A percentile compares a stretch with the other conserved stretches of the same genome.
phyloP scores from a whole-genome alignment of 2,113 vertebrate genomes.

The Semicossyphus pulcher region DNA sequence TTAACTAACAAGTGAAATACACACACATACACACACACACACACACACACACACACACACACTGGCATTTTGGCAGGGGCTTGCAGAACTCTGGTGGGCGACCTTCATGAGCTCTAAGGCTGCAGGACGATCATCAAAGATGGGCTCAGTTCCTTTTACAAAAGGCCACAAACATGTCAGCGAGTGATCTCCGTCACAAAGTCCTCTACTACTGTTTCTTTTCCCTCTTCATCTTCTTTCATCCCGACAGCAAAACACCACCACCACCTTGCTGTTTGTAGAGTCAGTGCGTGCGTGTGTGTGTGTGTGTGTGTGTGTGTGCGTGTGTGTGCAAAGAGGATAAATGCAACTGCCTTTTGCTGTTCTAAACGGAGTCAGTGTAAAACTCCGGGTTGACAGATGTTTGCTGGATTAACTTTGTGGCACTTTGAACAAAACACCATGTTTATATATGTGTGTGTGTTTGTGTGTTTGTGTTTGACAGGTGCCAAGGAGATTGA shows the following conservation, averaged over 20 bases:
- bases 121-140: neutral
- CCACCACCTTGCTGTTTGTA: constrained; percentile 11
- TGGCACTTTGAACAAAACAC: constrained; percentile 66
- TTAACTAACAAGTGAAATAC: neutral
- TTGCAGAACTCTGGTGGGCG: constrained; percentile 1
- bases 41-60: neutral
- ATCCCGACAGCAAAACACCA: constrained; percentile 28
- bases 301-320: constrained; percentile 19
- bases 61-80: constrained; percentile 17
- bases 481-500: constrained; percentile 99
- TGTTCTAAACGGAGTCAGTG: constrained; percentile 63
- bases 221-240: constrained; percentile 22
- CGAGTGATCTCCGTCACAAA: constrained; percentile 24
- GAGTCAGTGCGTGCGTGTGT: neutral
- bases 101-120: constrained; percentile 28
- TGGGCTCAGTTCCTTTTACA: constrained; percentile 12
- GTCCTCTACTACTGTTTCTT: constrained; percentile 17
- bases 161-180: neutral
- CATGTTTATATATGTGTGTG: constrained; percentile 16
- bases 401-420: constrained; percentile 77
- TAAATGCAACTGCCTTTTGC: constrained; percentile 81
- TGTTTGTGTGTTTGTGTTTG: constrained; percentile 48
- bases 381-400: constrained; percentile 81
- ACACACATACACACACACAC: neutral
- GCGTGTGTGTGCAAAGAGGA: constrained; percentile 31